Evolutionary conservation across 2,113 vertebrate genomes (phyloP), one percentile per base, ranked within the genome.

Genomic region (Atherinomorus stipes): DNA sequence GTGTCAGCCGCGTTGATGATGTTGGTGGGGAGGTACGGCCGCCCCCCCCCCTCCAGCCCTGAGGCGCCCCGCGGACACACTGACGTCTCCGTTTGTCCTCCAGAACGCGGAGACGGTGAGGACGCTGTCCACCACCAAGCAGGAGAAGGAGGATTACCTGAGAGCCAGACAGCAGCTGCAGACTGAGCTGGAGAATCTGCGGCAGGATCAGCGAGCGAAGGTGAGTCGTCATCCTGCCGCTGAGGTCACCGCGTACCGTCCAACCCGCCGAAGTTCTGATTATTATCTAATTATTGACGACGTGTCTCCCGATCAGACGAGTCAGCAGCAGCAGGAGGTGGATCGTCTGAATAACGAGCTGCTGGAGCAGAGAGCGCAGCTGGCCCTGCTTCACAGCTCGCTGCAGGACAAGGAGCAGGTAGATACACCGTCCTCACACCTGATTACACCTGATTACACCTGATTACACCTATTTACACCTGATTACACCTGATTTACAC

Each of bases 31-130:
- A n/a, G n/a, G n/a, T n/a, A n/a, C n/a, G n/a, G n/a, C n/a, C n/a
- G n/a, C n/a, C n/a, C n/a, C n/a, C n/a, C n/a, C n/a, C n/a, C n/a
- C n/a, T n/a, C n/a, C n/a, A n/a, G n/a, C n/a, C n/a, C n/a, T n/a
- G n/a, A n/a, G n/a, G n/a, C n/a, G n/a, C n/a, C n/a, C 3, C 45
- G 10, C 37, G 18, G 47, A 26, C n/a, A 21, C 42, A 1, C 38
- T 51, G 15, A 16, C 1, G 52, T 19, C 16, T 21, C 11, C 42
- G 51, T 19, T 49, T 57, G 3, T 50, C 4, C 69, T 21, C 68
- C 90, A 99, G 98, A 98, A 97, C 0, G 90, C 96, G 0, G 98
- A 99, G 38, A 95, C 95, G 2, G 94, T 94, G 73, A 97, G 93
- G 81, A 86, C 96, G 66, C 85, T 98, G 69, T 93, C 95, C 0